A percentile compares a stretch with the other conserved stretches of the same genome.
Conservation (phyloP, 2,888 invertebrate genomes). For the Apomyelois bistriatella region DNA sequence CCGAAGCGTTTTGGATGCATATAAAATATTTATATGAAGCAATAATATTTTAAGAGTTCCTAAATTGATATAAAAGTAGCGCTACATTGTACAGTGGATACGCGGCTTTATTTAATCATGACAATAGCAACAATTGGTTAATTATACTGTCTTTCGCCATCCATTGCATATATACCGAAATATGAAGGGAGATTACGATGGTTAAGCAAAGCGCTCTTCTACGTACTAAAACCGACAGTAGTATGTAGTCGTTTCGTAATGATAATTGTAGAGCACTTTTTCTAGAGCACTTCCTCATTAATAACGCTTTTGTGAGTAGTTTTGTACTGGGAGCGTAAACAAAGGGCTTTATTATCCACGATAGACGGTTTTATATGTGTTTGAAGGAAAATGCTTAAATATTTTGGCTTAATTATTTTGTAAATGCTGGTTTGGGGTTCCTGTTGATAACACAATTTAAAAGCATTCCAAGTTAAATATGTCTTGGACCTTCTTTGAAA, state of each 20-base stretch:
- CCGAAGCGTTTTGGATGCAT: too few species aligned
- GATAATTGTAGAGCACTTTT: constrained; percentile 60
- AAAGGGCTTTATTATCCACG: constrained; percentile 18
- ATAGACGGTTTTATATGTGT: constrained; percentile 13
- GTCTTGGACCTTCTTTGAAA: too few species aligned
- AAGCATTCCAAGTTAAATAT: too few species aligned
- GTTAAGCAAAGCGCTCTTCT: constrained; percentile 42
- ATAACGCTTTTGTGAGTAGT: constrained; percentile 44
- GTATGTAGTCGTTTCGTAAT: constrained; percentile 57
- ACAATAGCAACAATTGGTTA: too few species aligned
- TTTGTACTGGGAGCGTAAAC: constrained; percentile 23
- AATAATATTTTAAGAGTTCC: too few species aligned
- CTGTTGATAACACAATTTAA: too few species aligned
- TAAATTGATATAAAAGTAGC: too few species aligned
- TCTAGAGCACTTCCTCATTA: constrained; percentile 77
- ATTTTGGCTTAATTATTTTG: not conserved
- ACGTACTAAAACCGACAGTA: constrained; percentile 33
- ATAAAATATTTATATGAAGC: too few species aligned
- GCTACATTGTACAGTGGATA: not conserved
- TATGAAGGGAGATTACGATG: constrained; percentile 32
- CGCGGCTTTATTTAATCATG: not conserved
- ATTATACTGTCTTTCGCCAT: not conserved
- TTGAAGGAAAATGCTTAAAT: not conserved
- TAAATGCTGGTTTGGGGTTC: too few species aligned
- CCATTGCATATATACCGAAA: constrained; percentile 15